phyloP scores from a whole-genome alignment of 2,113 vertebrate species.

The Plotosus lineatus region DNA sequence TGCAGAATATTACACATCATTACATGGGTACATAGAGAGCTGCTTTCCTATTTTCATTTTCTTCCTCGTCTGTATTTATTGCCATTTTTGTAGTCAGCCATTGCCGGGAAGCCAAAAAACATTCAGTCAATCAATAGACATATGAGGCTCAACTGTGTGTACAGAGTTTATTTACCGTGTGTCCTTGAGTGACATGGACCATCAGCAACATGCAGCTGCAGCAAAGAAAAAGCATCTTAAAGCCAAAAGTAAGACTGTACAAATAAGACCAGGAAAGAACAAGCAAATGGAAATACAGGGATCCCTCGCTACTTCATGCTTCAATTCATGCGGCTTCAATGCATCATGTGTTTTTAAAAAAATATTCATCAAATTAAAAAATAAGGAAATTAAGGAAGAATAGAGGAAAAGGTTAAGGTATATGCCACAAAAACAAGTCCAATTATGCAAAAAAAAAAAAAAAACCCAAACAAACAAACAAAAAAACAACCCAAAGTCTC shows the following conservation, averaged over 20 bases:
- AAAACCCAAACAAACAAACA: no score
- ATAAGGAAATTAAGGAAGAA: no score
- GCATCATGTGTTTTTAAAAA: no score
- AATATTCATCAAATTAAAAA: no score
- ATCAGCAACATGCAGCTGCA: background rate
- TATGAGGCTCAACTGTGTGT: slow-evolving; percentile 6
- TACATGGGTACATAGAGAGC: background rate
- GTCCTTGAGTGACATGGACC: slow-evolving; percentile 31
- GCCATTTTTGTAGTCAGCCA: slow-evolving; percentile 16
- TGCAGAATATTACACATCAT: slow-evolving; percentile 7
- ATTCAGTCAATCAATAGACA: slow-evolving; percentile 37
- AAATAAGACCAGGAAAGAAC: slow-evolving; percentile 20
- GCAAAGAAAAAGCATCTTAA: background rate
- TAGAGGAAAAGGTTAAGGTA: no score
- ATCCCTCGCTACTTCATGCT: no score
- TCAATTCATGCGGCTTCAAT: no score
- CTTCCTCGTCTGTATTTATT: slow-evolving; percentile 28
- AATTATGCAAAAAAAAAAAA: no score
- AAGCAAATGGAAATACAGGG: background rate
- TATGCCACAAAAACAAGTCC: no score
- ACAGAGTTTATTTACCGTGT: slow-evolving; percentile 4
- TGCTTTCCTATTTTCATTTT: slow-evolving; percentile 31
- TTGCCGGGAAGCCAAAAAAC: slow-evolving; percentile 26
- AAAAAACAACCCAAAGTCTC: no score
- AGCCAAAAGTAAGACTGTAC: slow-evolving; percentile 21